Evolutionary conservation across 2,888 invertebrate genomes (phyloP), one percentile per base, ranked within the genome.

Genomic region (Esperia sulphurella): DNA sequence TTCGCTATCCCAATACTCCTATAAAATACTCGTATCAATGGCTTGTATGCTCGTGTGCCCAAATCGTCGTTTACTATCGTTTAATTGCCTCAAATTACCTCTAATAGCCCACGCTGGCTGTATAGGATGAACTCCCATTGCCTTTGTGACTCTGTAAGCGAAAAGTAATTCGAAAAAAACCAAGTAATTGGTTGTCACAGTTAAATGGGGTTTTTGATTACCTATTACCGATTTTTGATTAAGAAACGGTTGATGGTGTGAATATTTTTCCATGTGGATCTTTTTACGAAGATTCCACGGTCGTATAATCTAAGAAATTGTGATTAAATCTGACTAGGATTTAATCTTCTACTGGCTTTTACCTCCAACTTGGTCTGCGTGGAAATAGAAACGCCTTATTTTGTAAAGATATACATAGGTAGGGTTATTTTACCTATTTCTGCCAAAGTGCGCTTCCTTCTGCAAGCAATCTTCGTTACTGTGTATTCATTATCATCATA

Each of bases 41-140:
- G 49, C 43, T 58, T 5, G 5, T 21, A 2, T 21, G 21, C 5
- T 53, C 60, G 65, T 68, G 64, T 61, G 65, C 59, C 64, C 68
- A 67, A 71, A 65, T 66, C 64, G 61, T 68, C 72, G 62, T 72
- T 71, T 59, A 68, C 65, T 67, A 71, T 67, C 65, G 61, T 78
- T 79, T 85, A 82, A 86, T 86, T 85, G 81, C 76, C 68, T 66
- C 70, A 77, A 84, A 84, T 81, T 77, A 68, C 72, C 60, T 62
- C 56, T 78, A 75, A 78, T 70, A 49, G 59, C 29, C 54, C 47
- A 54, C 52, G 50, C 51, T 38, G 33, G 63, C 68, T 66, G 62
- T 21, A 21, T 21, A 5, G 66, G 60, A 71, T 70, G 67, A 71
- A 67, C 68, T 50, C 51, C 45, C 38, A 40, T 38, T 7, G 21